Evolutionary conservation across 2,888 invertebrate genomes (phyloP).

Genomic region (Brenthis ino): DNA sequence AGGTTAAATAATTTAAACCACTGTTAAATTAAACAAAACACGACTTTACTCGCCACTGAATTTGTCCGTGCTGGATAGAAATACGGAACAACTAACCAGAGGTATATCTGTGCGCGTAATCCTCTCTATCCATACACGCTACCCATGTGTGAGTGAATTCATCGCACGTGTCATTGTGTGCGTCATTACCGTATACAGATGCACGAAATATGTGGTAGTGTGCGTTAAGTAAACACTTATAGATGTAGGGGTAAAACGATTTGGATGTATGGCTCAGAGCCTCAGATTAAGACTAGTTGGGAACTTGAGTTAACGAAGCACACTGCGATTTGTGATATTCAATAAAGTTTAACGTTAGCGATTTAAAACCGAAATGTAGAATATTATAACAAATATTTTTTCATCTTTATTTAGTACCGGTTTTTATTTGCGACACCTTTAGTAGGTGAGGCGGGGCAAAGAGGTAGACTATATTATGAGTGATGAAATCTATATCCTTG

Average conservation of each 20-base stretch:
- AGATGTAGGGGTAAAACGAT: slow-evolving; percentile 35
- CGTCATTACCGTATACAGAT: slow-evolving; percentile 15
- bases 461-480: no score
- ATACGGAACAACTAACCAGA: slow-evolving; percentile 36
- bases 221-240: slow-evolving; percentile 28
- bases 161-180: slow-evolving; percentile 33
- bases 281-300: slow-evolving; percentile 32
- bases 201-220: slow-evolving; percentile 20
- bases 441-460: no score
- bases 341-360: slow-evolving; percentile 1
- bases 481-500: no score
- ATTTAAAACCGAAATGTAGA: background rate
- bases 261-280: slow-evolving; percentile 27
- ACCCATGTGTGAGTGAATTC: slow-evolving; percentile 31
- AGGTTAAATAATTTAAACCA: background rate
- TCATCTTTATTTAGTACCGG: no score
- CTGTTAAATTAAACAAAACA: slow-evolving; percentile 12
- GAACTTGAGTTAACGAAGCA: slow-evolving; percentile 27
- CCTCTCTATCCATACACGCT: slow-evolving; percentile 30
- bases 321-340: slow-evolving; percentile 20
- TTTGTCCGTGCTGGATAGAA: slow-evolving; percentile 39
- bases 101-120: slow-evolving; percentile 39
- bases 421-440: no score
- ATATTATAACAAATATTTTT: background rate
- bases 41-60: slow-evolving; percentile 22